phyloP scores from a whole-genome alignment of 2,113 vertebrate genomes.

The Miniopterus natalensis region DNA sequence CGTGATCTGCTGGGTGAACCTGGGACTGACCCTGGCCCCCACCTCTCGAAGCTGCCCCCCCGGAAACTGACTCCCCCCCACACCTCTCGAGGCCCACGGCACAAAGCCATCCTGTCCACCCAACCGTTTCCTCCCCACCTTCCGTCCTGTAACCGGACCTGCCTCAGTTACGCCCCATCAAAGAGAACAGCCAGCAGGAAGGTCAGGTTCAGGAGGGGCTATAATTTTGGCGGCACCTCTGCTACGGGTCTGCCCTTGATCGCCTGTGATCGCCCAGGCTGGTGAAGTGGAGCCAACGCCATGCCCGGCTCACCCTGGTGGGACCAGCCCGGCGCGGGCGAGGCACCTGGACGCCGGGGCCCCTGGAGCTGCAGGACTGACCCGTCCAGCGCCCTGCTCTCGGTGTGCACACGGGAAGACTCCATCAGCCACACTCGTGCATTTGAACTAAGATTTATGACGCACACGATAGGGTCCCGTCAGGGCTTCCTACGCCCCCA shows the following conservation, averaged over 20 bases:
- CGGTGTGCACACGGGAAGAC: background rate
- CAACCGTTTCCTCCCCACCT: constrained; percentile 92
- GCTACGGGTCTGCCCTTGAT: constrained; percentile 79
- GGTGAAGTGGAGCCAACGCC: constrained; percentile 66
- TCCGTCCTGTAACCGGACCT: constrained; percentile 92
- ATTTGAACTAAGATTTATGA: background rate
- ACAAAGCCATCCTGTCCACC: constrained; percentile 92
- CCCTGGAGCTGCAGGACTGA: too few species aligned
- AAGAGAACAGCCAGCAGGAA: constrained; percentile 91
- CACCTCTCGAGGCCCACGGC: constrained; percentile 83
- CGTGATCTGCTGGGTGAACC: constrained; percentile 86
- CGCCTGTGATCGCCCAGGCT: constrained; percentile 66
- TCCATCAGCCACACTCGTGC: background rate
- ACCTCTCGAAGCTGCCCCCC: constrained; percentile 82
- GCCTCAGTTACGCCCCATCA: constrained; percentile 92
- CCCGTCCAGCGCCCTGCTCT: background rate
- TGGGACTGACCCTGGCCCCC: constrained; percentile 67
- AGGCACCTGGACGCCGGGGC: too few species aligned
- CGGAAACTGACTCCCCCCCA: too few species aligned
- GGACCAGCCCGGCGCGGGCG: too few species aligned
- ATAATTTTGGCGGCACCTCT: constrained; percentile 87
- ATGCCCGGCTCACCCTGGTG: background rate
- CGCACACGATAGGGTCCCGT: fast-evolving
- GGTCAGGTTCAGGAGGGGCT: constrained; percentile 92
- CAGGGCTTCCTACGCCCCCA: background rate